A percentile compares a stretch with the other conserved stretches of the same genome.
These are phyloP conservation scores for Brachypodius melanocephalos DNA, from an alignment of 2,113 vertebrate species.

Conservation along the genomic window DNA sequence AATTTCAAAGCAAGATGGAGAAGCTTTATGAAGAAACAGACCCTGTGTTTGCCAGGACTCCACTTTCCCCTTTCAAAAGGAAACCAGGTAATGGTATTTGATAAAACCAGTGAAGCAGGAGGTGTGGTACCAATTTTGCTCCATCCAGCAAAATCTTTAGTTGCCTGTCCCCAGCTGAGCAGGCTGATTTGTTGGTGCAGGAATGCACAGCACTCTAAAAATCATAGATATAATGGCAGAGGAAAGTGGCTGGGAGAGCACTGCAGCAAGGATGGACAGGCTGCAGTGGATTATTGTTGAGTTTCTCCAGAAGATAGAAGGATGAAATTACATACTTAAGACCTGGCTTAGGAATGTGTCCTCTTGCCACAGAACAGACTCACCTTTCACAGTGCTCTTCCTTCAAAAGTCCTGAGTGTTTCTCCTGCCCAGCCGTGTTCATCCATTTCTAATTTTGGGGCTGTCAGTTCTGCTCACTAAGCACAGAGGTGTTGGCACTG, in stretches of 20 bases:
- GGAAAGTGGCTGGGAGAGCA: not conserved
- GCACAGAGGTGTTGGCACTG: not conserved
- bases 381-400: not conserved
- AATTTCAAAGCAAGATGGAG: constrained; percentile 84
- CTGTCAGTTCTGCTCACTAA: not conserved
- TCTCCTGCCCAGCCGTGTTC: not conserved
- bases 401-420: not conserved
- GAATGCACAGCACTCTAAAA: not conserved
- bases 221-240: not conserved
- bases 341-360: not conserved
- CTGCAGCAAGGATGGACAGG: not conserved
- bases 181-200: not conserved
- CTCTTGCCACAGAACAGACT: not conserved
- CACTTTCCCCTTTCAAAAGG: constrained; percentile 72
- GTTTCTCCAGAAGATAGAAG: not conserved
- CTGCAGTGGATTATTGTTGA: not conserved
- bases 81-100: constrained; percentile 59
- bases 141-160: not conserved
- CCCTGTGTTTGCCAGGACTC: constrained; percentile 15
- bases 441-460: not conserved
- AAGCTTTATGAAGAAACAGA: constrained; percentile 66
- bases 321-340: not conserved
- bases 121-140: not conserved
- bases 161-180: not conserved
- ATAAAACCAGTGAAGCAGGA: not conserved